phyloP scores from a whole-genome alignment of 2,113 vertebrate species.

The Hemichromis elongatus region DNA sequence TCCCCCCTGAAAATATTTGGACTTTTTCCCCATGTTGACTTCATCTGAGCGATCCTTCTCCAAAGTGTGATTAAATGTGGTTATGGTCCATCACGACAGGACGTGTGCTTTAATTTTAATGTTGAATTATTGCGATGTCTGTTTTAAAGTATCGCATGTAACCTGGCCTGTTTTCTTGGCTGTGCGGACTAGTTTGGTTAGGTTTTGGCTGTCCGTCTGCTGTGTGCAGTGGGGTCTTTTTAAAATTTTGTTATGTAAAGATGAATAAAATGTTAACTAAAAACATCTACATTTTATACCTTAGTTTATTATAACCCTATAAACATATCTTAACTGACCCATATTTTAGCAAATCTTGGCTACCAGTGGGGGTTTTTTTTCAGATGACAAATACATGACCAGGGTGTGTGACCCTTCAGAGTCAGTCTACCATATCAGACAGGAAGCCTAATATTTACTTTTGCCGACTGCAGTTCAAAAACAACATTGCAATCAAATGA shows the following conservation, averaged over 20 bases:
- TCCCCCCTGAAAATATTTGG: background rate
- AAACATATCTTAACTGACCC: background rate
- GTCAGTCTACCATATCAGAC: background rate
- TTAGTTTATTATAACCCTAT: background rate
- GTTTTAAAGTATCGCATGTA: background rate
- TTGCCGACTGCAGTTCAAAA: background rate
- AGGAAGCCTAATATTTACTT: background rate
- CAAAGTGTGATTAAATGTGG: background rate
- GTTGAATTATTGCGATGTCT: background rate
- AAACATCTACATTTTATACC: background rate
- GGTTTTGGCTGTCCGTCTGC: background rate
- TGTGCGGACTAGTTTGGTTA: background rate
- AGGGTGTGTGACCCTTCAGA: background rate
- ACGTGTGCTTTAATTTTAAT: background rate
- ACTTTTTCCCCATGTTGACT: background rate
- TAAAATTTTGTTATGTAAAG: background rate
- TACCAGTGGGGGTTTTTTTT: background rate
- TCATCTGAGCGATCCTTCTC: background rate
- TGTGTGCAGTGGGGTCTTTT: background rate
- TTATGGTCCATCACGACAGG: background rate
- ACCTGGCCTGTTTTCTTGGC: background rate
- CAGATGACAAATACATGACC: background rate
- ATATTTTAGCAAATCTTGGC: background rate
- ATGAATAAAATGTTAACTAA: background rate
- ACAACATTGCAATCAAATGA: background rate